Base-by-base conservation (phyloP, 2,113 vertebrate genomes). In the Sigmodon hispidus region DNA sequence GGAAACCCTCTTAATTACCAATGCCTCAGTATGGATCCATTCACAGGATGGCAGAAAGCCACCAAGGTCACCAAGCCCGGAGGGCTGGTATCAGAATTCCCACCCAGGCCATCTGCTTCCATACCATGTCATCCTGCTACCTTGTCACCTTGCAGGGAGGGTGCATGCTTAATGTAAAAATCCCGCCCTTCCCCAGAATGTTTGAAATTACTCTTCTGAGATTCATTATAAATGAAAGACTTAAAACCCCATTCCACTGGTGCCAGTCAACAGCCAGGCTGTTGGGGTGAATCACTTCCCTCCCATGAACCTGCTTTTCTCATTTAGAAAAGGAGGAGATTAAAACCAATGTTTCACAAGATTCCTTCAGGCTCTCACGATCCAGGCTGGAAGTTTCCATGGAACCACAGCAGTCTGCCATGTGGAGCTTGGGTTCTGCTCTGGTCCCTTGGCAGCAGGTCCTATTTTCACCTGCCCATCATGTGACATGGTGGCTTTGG, bases 51-150 rank as follows among this genome's bases (percentile, higher is more conserved):
- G 3, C 55, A 26, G 29, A 73, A 55, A 29, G 45, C 57, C 57
- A 26, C 11, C n/a, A 21, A 79, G 55, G 57, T 45, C 61, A 29
- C 34, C 48, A 55, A 69, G 48, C 34, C 70, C 40, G 0, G 75
- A 55, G 45, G 29, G 24, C 59, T 13, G 24, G 89, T 13, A 72
- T 31, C 17, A 26, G 81, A 34, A 3, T n/a, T 48, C 72, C 91
- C 67, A 48, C 34, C 61, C 59, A 5, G 29, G n/a, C 43, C 4
- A 48, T 6, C 59, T 9, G 36, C 77, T 2, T 10, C 17, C 50
- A 0, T 0, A 0, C 52, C 55, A 16, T 2, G 36, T n/a, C 50
- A 3, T 13, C n/a, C 5, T 29, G 10, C 61, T 0, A 0, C 55
- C 50, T 12, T 1, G n/a, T 21, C 45, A 3, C 29, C 40, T 10